Conservation (phyloP, 2,888 invertebrate genomes). For the Drosophila parthenogenetica region DNA sequence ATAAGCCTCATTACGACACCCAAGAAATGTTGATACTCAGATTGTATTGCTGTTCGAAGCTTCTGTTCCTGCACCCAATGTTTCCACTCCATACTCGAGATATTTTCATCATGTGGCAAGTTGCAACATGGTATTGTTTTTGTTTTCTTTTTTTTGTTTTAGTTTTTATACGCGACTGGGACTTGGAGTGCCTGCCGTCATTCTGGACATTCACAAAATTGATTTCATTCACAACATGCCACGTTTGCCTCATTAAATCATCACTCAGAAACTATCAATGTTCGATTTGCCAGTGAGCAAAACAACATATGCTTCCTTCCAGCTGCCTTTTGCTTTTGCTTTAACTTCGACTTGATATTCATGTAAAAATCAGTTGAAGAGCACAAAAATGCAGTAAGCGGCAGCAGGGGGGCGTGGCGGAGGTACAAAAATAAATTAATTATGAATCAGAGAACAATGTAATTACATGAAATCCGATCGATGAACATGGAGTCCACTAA, state of each 20-base stretch:
- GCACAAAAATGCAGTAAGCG: conserved; percentile 65
- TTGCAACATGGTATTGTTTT: conserved; percentile 39
- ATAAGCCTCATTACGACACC: conserved; percentile 76
- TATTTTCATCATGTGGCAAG: conserved; percentile 54
- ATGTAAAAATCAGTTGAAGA: conserved; percentile 71
- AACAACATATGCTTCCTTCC: conserved; percentile 46
- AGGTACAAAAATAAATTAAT: conserved; percentile 69
- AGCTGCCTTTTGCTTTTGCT: conserved; percentile 25
- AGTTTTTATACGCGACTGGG: background rate
- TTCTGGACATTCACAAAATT: conserved; percentile 80
- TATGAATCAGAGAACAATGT: conserved; percentile 83
- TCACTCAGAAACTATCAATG: conserved; percentile 80
- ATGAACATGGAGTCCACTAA: conserved; percentile 67
- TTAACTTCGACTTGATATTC: conserved; percentile 49
- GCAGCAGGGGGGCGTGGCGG: background rate
- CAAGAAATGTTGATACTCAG: conserved; percentile 14
- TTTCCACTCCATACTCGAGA: conserved; percentile 41
- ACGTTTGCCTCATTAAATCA: conserved; percentile 81
- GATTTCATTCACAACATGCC: conserved; percentile 81
- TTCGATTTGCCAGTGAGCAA: conserved; percentile 63
- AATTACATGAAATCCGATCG: conserved; percentile 83
- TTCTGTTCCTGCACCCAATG: conserved; percentile 43
- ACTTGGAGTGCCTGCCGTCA: conserved; percentile 40
- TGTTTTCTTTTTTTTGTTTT: background rate
- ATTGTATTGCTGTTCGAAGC: conserved; percentile 40